Percentiles rank a stretch among this genome's conserved stretches.
These are phyloP conservation scores for Plutomurus gul DNA, from an alignment of 1,140 invertebrate genomes.

Conservation along the genomic window DNA sequence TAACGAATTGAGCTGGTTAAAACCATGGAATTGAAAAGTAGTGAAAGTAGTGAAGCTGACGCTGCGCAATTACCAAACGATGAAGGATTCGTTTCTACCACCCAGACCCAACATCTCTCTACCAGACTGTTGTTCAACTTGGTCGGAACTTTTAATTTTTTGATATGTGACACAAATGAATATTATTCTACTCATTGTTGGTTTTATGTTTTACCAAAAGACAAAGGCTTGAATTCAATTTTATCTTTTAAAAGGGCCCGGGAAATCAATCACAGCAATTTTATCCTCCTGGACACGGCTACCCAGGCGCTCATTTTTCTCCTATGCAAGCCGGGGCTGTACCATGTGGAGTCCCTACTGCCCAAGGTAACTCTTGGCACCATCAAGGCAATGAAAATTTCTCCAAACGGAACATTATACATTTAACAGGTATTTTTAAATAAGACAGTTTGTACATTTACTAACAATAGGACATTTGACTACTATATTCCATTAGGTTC, in stretches of 20 bases:
- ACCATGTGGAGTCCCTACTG: conserved; percentile 41
- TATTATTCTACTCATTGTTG: not conserved
- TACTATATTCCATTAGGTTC: conserved; percentile 35
- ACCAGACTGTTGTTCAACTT: conserved; percentile 1
- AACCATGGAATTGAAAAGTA: too few relatives aligned
- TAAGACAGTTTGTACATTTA: not conserved
- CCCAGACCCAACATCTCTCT: not conserved
- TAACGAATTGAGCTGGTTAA: too few relatives aligned
- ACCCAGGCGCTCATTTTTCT: conserved; percentile 41
- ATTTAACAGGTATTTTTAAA: not conserved
- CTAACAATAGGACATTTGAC: not conserved
- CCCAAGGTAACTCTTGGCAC: conserved; percentile 42
- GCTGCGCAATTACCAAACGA: conserved; percentile 18
- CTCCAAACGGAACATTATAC: not conserved
- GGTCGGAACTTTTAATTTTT: not conserved
- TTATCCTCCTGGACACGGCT: conserved; percentile 49
- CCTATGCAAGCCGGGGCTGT: conserved; percentile 48
- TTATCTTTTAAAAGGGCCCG: conserved; percentile 45
- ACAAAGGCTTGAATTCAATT: not conserved
- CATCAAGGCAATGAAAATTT: conserved; percentile 21
- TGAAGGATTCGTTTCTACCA: not conserved
- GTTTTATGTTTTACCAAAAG: not conserved
- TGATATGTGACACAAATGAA: not conserved
- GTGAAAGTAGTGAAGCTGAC: too few relatives aligned
- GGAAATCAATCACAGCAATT: conserved; percentile 47